Base-by-base conservation (phyloP, 2,797 vertebrate species). In the Apogon talboti region DNA sequence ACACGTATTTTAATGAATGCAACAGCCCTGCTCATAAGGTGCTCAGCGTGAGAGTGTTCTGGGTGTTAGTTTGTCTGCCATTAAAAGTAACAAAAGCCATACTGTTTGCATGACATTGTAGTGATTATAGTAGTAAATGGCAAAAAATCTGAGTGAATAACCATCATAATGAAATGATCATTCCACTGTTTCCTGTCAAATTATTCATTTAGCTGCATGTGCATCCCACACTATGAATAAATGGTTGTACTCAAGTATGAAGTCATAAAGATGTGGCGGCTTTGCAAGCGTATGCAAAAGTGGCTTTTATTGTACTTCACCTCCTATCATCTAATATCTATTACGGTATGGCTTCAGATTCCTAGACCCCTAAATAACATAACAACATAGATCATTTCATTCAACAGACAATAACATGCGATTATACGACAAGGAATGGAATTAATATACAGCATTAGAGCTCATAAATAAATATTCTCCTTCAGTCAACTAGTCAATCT, bases 381-480 rank as follows among this genome's bases (percentile, higher is more conserved):
- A 46, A 60, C 42, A 58, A 55, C 45, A 18, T 70, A 40, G 53
- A 45, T 61, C 33, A 56, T 59, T 74, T 24, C 30, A 50, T 59
- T 72, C n/a, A 37, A 16, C 43, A n/a, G 48, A 71, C 19, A 21
- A 35, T 9, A 49, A 52, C 46, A 42, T 10, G 18, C 30, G 18
- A 72, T 71, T 69, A 63, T 74, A 38, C 57, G 51, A 19, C 64
- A 65, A 68, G 10, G 51, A 83, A 79, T 68, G 28, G 40, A 74
- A 59, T 56, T 47, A 64, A 79, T 57, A 67, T 33, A 50, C 63
- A 70, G 51, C 43, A 57, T 65, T 57, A 66, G 42, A 61, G 52
- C 51, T 79, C 48, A 83, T 84, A 61, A 83, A 86, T 88, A 78
- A 76, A 76, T 71, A 72, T 64, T 65, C 60, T 69, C 49, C 60